These are phyloP conservation scores for Aspidapion aeneum DNA, from an alignment of 2,888 invertebrate genomes.

Conservation along the genomic window DNA sequence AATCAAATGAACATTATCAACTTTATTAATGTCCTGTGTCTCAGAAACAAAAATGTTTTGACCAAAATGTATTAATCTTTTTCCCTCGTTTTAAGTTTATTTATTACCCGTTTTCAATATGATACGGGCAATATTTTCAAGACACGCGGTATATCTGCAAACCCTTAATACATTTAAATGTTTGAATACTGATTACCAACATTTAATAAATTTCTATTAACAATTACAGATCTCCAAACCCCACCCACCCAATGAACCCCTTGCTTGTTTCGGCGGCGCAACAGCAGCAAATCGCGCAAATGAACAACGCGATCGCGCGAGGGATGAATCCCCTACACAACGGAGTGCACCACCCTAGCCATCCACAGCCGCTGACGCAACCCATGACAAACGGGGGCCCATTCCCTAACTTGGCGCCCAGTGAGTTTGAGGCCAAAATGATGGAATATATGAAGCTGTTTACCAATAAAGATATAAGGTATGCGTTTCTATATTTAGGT, in stretches of 20 bases:
- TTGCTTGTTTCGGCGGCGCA: conserved; percentile 60
- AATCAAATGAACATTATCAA: no score
- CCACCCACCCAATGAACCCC: conserved; percentile 39
- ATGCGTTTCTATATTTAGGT: conserved; percentile 43
- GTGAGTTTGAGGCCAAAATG: conserved; percentile 75
- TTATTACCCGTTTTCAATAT: no score
- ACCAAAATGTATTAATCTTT: no score
- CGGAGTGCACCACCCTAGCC: conserved; percentile 58
- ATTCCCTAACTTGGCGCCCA: conserved; percentile 51
- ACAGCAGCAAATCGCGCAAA: conserved; percentile 46
- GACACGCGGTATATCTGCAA: no score
- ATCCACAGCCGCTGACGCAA: conserved; percentile 53
- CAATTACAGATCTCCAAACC: conserved; percentile 47
- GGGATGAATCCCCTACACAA: conserved; percentile 48
- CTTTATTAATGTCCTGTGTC: no score
- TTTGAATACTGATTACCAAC: no score
- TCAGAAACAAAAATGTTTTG: no score
- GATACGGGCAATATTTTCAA: no score
- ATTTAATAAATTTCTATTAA: no score
- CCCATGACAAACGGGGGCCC: conserved; percentile 46
- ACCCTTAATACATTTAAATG: no score
- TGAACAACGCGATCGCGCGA: conserved; percentile 35
- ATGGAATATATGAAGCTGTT: conserved; percentile 76
- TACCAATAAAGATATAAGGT: conserved; percentile 51
- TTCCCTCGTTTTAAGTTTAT: no score